Evolutionary conservation across 1,140 invertebrate species (phyloP), one percentile per base, ranked within the genome.

Genomic region (Dinothrombium tinctorium): DNA sequence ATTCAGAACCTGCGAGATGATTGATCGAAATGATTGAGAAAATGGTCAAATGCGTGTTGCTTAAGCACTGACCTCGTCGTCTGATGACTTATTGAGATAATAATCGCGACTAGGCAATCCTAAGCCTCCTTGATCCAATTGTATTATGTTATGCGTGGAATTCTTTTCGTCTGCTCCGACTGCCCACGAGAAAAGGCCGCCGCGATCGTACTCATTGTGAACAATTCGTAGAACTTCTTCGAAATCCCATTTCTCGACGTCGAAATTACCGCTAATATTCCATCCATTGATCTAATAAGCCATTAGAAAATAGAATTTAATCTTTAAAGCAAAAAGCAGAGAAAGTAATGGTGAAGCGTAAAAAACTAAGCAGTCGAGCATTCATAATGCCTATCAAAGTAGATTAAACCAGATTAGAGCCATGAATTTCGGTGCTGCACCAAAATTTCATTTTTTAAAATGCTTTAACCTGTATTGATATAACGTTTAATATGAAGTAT

Each of bases 161-260:
- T 94, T 89, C 49, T 73, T 71, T 52, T 92, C 84, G 55, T 95
- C 84, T 56, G 89, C 84, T 4, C 75, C 78, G 0, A 94, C 82
- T 14, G 70, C 75, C 74, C 84, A 84, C 25, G 72, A 69, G 56
- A 95, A 92, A 2, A 94, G 58, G 19, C 81, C 83, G 2, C 76
- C 77, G 53, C 86, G 73, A 53, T 80, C 81, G 55, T 80, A 84
- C 28, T 69, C 65, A 57, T 84, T 84, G 54, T 90, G 82, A 21
- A 87, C 57, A 23, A 70, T 63, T 50, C 86, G 73, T 37, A 90
- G 59, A 2, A 72, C 67, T 2, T 61, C 64, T 51, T 87, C 80
- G 36, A 90, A 59, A 17, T 69, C 67, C 73, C 76, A 92, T 21
- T 65, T 60, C n/a, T 51, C 49, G 1, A 71, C 53, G 50, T 72